Percentiles rank a stretch among this genome's conserved stretches.
Conservation (phyloP, 2,113 vertebrate species). For the Crypturellus undulatus region DNA sequence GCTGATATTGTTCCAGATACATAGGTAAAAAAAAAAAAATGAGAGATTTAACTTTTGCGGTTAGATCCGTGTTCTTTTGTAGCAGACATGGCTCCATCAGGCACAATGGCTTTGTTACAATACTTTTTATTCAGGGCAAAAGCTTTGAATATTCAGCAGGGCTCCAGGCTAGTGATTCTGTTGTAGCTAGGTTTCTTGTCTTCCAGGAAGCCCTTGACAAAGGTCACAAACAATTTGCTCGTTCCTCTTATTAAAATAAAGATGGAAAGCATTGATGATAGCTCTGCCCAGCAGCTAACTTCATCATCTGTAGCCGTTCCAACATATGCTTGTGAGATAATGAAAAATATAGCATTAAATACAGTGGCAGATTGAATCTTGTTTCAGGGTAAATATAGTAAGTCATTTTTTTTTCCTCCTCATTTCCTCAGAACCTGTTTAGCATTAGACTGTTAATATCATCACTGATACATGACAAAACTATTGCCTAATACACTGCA, state of each 20-base stretch:
- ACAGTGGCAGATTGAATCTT: conserved; percentile 93
- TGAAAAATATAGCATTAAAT: conserved; percentile 95
- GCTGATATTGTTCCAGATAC: neutral
- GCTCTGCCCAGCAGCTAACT: conserved; percentile 93
- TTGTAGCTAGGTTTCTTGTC: conserved; percentile 79
- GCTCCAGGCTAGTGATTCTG: conserved; percentile 83
- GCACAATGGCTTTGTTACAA: conserved; percentile 83
- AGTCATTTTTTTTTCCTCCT: conserved; percentile 85
- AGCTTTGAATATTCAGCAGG: conserved; percentile 87
- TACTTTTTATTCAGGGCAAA: conserved; percentile 70
- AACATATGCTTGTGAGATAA: conserved; percentile 96
- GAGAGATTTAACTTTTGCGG: conserved; percentile 1
- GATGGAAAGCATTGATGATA: conserved; percentile 84
- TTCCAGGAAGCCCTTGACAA: conserved; percentile 91
- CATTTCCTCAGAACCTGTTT: conserved; percentile 90
- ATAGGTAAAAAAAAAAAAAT: neutral
- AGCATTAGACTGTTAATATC: conserved; percentile 90
- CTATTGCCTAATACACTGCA: conserved; percentile 89
- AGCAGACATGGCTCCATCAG: conserved; percentile 59
- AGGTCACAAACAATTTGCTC: conserved; percentile 92
- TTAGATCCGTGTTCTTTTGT: conserved; percentile 39
- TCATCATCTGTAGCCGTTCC: conserved; percentile 90
- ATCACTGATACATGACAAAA: conserved; percentile 85
- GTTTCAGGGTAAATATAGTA: conserved; percentile 90
- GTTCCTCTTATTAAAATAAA: conserved; percentile 88